Conservation (phyloP, 2,888 invertebrate genomes). For the Eremobia ochroleuca region DNA sequence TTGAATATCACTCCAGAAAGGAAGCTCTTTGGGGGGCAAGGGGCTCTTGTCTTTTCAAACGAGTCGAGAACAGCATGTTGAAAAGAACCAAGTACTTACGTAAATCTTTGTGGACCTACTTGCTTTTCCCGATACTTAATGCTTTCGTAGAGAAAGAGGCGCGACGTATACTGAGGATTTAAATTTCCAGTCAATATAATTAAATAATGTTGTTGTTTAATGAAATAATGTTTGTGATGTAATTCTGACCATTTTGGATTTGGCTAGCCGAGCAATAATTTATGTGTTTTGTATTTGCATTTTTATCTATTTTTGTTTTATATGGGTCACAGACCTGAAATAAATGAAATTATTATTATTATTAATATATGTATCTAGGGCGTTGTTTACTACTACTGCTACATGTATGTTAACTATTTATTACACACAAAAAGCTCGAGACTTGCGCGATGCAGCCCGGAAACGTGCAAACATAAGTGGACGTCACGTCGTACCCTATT, state of each 20-base stretch:
- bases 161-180: constrained; percentile 18
- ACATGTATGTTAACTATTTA: constrained; percentile 14
- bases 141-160: constrained; percentile 8
- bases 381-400: neutral
- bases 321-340: no score
- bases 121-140: constrained; percentile 14
- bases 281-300: no score
- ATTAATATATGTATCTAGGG: neutral
- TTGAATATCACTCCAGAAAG: constrained; percentile 7
- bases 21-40: constrained; percentile 8
- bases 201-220: no score
- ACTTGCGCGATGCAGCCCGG: constrained; percentile 1
- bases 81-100: constrained; percentile 30
- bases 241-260: no score
- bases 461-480: constrained; percentile 32
- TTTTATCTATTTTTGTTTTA: no score
- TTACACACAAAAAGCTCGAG: constrained; percentile 18
- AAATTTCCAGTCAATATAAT: constrained; percentile 17
- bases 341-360: no score
- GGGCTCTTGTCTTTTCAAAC: constrained; percentile 37
- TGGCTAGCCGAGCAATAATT: no score
- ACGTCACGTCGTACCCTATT: constrained; percentile 12
- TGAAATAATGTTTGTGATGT: no score
- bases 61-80: constrained; percentile 28
- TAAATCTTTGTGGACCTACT: constrained; percentile 33